A percentile compares a stretch with the other conserved stretches of the same genome.
Evolutionary conservation across 2,888 invertebrate genomes (phyloP).

Genomic region (Cheilosia soror): DNA sequence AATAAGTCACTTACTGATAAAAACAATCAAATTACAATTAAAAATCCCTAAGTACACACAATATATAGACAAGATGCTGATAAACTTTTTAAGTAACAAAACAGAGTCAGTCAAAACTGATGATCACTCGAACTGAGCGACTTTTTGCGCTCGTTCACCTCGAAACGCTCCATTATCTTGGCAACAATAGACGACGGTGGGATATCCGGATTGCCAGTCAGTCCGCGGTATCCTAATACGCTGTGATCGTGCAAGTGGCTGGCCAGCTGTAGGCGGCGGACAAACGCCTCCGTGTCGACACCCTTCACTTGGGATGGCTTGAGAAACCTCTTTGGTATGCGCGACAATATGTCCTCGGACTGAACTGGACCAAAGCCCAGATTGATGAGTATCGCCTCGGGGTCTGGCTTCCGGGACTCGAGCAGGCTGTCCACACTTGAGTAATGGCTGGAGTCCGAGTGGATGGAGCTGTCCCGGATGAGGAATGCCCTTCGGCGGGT

Average conservation of each 20-base stretch:
- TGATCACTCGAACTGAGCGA: constrained; percentile 81
- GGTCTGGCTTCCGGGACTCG: constrained; percentile 93
- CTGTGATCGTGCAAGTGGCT: constrained; percentile 90
- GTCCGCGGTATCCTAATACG: constrained; percentile 90
- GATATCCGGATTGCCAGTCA: constrained; percentile 91
- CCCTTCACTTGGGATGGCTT: constrained; percentile 91
- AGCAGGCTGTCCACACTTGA: constrained; percentile 93
- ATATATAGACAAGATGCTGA: constrained; percentile 10
- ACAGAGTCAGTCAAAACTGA: constrained; percentile 31
- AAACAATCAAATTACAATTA: constrained; percentile 69
- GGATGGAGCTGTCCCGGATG: constrained; percentile 82
- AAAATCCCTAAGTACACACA: constrained; percentile 58
- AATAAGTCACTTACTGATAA: constrained; percentile 73
- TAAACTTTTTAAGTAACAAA: constrained; percentile 49
- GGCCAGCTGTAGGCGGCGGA: constrained; percentile 89
- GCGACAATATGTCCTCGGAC: constrained; percentile 88
- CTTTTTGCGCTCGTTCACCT: constrained; percentile 85
- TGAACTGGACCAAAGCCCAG: constrained; percentile 91
- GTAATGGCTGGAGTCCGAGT: constrained; percentile 86
- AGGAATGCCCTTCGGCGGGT: constrained; percentile 76
- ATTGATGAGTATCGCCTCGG: constrained; percentile 93
- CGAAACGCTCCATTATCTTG: constrained; percentile 90
- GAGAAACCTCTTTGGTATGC: constrained; percentile 92
- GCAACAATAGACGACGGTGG: constrained; percentile 92
- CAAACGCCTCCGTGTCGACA: constrained; percentile 90